Evolutionary conservation across 2,888 invertebrate genomes (phyloP), one percentile per base, ranked within the genome.

Genomic region (Zonitis immaculata): DNA sequence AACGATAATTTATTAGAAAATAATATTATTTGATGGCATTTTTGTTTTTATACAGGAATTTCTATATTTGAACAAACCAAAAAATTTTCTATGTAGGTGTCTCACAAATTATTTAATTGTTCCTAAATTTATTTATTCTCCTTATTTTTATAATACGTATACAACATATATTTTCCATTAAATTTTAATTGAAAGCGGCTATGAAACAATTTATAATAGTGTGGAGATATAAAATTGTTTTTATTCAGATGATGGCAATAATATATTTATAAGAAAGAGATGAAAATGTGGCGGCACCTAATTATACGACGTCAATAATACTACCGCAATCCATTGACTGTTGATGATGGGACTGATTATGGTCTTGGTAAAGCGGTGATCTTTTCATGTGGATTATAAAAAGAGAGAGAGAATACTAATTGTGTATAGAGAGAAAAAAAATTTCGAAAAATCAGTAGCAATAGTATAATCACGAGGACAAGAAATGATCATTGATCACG

Each of bases 401-500:
- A 32, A n/a, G 32, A 32, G 32, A 32, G 32, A 32, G 8, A 8
- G 32, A 32, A 32, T 32, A 7, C 14, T 1, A 14, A 14, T 3
- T 32, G 14, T 2, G 14, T 32, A 14, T 14, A 12, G 14, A 32
- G 12, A 32, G 7, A 32, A 32, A 32, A 14, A 32, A 32, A 32
- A 32, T 32, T 3, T 32, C 6, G 32, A 32, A 32, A 32, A 32
- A 32, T 32, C 32, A 7, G 32, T 32, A 32, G 51, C 59, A 53
- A 60, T 61, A 62, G n/a, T n/a, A n/a, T n/a, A n/a, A n/a, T 60
- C 62, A 18, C 39, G 42, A 47, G 47, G 52, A 60, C 57, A 58
- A 57, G 51, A 61, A 50, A 50, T 49, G 47, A 48, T 52, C 56
- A 63, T 32, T 32, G 62, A 65, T 66, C 67, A 67, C 67, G 67